Evolutionary conservation across 35 echinoderm and acorn worm genomes (phyloP).

Genomic region (Eucidaris tribuloides): DNA sequence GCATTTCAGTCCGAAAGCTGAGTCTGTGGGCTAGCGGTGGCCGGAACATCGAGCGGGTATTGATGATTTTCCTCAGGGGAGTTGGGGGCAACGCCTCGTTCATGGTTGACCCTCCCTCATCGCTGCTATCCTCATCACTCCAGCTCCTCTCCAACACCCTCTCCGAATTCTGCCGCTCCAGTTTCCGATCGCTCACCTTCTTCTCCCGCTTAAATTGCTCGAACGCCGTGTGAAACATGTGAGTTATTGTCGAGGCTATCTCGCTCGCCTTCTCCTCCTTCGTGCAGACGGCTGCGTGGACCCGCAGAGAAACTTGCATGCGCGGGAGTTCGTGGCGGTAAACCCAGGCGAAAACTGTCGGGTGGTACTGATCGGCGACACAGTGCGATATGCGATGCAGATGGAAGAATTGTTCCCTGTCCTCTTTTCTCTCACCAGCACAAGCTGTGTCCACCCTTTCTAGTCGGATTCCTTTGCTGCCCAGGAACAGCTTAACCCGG

Average conservation of each 20-base stretch:
- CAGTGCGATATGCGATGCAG: neutral
- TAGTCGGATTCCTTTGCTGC: slow-evolving; percentile 12
- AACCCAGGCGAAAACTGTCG: slow-evolving; percentile 4
- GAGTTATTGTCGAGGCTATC: neutral
- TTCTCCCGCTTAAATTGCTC: slow-evolving; percentile 10
- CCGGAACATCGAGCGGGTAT: neutral
- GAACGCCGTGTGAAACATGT: neutral
- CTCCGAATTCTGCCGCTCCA: neutral
- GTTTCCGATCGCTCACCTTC: neutral
- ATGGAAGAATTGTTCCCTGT: slow-evolving; percentile 11
- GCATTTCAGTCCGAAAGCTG: neutral
- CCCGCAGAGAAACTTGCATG: neutral
- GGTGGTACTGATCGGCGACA: neutral
- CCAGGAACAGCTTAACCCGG: neutral
- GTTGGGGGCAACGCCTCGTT: slow-evolving; percentile 8
- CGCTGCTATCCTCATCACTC: neutral
- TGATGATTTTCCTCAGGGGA: slow-evolving; percentile 4
- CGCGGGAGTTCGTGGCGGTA: slow-evolving; percentile 5
- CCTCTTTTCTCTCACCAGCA: neutral
- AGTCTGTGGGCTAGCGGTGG: neutral
- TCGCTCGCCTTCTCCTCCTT: neutral
- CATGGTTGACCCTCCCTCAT: neutral
- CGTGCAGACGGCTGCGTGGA: neutral
- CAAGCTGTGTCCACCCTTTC: neutral
- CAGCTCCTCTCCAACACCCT: neutral